Conservation (phyloP, 2,797 vertebrate genomes). For the Sarcoramphus papa region DNA sequence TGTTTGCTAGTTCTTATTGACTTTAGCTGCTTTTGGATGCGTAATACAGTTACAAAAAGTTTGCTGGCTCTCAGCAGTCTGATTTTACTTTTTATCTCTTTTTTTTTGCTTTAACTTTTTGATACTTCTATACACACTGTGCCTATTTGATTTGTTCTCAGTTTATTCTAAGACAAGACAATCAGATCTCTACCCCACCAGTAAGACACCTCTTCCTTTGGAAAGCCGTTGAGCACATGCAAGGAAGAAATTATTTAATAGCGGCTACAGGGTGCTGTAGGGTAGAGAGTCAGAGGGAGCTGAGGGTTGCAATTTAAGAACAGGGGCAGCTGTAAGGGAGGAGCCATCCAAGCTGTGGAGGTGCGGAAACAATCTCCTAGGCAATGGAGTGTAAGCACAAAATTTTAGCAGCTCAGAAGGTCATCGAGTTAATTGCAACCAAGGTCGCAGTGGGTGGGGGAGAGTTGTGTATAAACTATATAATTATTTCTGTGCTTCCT, state of each 20-base stretch:
- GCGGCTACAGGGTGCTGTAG: neutral
- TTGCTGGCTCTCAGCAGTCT: neutral
- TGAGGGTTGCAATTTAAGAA: constrained; percentile 44
- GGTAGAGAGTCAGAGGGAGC: neutral
- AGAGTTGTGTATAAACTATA: neutral
- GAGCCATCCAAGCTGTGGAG: neutral
- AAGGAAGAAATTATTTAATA: neutral
- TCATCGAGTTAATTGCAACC: neutral
- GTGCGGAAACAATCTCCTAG: constrained; percentile 29
- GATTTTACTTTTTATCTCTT: neutral
- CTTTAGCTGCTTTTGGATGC: neutral
- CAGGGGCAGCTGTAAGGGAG: constrained; percentile 25
- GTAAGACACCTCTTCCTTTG: neutral
- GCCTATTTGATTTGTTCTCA: neutral
- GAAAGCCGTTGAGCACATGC: neutral
- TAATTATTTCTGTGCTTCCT: neutral
- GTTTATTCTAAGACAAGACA: neutral
- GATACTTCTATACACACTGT: neutral
- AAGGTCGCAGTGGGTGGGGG: neutral
- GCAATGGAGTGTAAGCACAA: constrained; percentile 27
- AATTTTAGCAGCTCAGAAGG: constrained; percentile 45
- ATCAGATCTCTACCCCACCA: neutral
- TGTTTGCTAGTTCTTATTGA: neutral
- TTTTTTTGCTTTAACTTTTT: neutral
- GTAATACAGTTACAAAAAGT: neutral